Conservation (phyloP, 2,888 invertebrate species). For the Drosophila conformis region DNA sequence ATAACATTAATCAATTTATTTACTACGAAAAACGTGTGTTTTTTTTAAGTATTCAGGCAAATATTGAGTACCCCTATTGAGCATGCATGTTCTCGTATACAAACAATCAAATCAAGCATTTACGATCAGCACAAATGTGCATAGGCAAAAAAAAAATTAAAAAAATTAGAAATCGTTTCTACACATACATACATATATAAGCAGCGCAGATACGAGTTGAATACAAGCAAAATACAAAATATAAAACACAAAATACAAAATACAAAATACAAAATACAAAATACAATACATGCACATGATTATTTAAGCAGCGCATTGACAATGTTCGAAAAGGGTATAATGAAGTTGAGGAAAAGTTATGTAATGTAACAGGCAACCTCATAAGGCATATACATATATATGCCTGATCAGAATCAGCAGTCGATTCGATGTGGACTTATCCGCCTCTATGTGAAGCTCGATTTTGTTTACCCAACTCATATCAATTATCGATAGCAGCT, state of each 20-base stretch:
- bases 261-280: conserved; percentile 27
- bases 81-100: conserved; percentile 59
- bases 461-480: not conserved
- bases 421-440: not conserved
- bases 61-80: conserved; percentile 46
- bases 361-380: not conserved
- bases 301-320: conserved; percentile 50
- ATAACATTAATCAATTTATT: not conserved
- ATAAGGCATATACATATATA: not conserved
- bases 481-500: not conserved
- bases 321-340: not conserved
- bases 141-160: conserved; percentile 26
- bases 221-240: conserved; percentile 33
- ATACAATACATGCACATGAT: conserved; percentile 55
- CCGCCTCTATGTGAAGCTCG: not conserved
- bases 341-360: not conserved
- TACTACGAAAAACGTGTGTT: not conserved
- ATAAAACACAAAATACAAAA: conserved; percentile 46
- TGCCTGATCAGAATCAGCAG: not conserved
- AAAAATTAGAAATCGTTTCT: conserved; percentile 16
- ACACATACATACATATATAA: conserved; percentile 11
- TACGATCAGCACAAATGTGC: conserved; percentile 72
- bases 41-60: not conserved
- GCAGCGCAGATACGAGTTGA: conserved; percentile 14
- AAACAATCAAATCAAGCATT: conserved; percentile 77